phyloP scores from a whole-genome alignment of 2,797 vertebrate genomes.

The Sebastes nivosus region DNA sequence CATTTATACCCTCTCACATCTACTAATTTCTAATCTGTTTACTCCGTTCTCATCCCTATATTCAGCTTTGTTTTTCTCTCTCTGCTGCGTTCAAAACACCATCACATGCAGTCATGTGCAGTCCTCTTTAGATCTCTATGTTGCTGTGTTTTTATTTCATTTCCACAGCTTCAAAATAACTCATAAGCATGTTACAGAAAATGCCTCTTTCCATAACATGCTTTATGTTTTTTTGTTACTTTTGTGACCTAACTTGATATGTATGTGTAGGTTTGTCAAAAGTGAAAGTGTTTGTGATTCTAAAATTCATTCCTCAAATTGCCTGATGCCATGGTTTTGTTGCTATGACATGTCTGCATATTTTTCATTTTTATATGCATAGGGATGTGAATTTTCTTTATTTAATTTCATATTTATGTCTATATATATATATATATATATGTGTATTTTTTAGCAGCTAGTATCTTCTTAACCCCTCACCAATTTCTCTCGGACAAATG shows the following conservation, averaged over 20 bases:
- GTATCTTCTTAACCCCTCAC: neutral
- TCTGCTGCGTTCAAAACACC: neutral
- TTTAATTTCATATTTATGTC: neutral
- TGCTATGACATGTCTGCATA: neutral
- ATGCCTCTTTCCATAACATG: neutral
- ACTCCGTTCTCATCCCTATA: neutral
- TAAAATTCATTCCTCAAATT: neutral
- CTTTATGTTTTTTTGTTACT: neutral
- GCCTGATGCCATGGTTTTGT: neutral
- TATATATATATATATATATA: too few relatives aligned
- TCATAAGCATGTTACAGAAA: neutral
- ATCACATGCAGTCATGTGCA: neutral
- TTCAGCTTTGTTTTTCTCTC: neutral
- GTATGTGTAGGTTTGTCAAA: neutral
- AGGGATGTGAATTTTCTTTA: neutral
- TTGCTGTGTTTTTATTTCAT: neutral
- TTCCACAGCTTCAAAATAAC: neutral
- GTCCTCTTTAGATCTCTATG: neutral
- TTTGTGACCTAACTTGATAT: neutral
- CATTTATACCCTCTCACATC: neutral
- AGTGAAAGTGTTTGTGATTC: neutral
- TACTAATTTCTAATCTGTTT: neutral
- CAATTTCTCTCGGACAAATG: neutral
- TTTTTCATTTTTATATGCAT: neutral
- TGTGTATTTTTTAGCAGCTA: too few relatives aligned